A percentile compares a stretch with the other conserved stretches of the same genome.
phyloP scores from a whole-genome alignment of 2,888 invertebrate genomes.

The Leuctra nigra region DNA sequence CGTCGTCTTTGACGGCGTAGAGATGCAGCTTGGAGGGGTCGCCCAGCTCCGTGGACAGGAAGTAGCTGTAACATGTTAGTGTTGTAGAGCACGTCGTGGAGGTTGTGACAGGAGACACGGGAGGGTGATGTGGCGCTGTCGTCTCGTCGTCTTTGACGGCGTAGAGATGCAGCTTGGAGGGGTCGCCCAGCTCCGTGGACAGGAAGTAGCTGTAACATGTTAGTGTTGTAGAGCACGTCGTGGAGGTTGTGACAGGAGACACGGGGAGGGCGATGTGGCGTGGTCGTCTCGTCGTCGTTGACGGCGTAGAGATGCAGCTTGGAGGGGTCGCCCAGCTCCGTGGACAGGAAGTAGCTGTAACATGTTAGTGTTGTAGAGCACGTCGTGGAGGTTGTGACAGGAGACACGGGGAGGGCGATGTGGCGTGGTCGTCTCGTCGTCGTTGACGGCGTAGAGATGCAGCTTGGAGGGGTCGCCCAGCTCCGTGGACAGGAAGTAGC shows the following conservation, averaged over 20 bases:
- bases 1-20: constrained; percentile 57
- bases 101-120: no score
- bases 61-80: constrained; percentile 65
- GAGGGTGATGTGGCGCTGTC: constrained; percentile 36
- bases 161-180: constrained; percentile 76
- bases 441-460: constrained; percentile 69
- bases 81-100: no score
- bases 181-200: constrained; percentile 67
- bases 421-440: constrained; percentile 40
- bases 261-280: constrained; percentile 47
- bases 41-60: constrained; percentile 67
- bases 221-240: constrained; percentile 60
- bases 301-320: constrained; percentile 76
- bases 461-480: constrained; percentile 67
- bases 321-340: constrained; percentile 64
- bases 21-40: constrained; percentile 77
- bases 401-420: constrained; percentile 58
- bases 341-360: constrained; percentile 78
- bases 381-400: constrained; percentile 53
- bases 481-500: constrained; percentile 80
- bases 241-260: constrained; percentile 61
- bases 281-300: constrained; percentile 43
- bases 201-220: constrained; percentile 68
- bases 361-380: constrained; percentile 57
- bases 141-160: constrained; percentile 49